A percentile compares a stretch with the other conserved stretches of the same genome.
phyloP scores from a whole-genome alignment of 2,888 invertebrate genomes.

The Eupeodes luniger region DNA sequence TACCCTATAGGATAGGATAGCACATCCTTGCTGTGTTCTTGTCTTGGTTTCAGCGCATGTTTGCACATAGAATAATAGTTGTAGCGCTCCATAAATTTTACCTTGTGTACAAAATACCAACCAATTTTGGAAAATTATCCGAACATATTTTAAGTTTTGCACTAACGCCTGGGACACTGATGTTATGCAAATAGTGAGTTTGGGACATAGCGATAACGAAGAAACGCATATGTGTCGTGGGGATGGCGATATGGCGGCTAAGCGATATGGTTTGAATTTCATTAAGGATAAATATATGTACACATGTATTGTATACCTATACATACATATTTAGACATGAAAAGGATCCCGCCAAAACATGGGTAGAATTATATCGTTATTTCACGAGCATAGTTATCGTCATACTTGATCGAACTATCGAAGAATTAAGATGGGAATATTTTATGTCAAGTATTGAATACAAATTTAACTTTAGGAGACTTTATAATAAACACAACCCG shows the following conservation, averaged over 20 bases:
- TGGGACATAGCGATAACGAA: conserved; percentile 19
- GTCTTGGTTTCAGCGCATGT: conserved; percentile 47
- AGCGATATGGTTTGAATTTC: conserved; percentile 58
- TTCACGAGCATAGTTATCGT: no score
- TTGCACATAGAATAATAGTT: conserved; percentile 33
- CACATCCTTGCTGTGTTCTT: conserved; percentile 66
- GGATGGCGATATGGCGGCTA: not conserved
- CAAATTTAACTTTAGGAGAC: no score
- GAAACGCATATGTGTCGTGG: conserved; percentile 54
- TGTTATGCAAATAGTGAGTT: conserved; percentile 72
- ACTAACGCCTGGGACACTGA: conserved; percentile 72
- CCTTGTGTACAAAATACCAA: conserved; percentile 53
- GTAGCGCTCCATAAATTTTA: conserved; percentile 70
- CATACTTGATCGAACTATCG: no score
- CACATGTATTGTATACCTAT: no score
- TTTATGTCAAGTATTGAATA: no score
- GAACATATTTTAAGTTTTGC: conserved; percentile 71
- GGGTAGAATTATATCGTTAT: no score
- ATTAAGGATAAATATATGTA: conserved; percentile 31
- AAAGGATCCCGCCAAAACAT: not conserved
- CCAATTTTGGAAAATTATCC: conserved; percentile 72
- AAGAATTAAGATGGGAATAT: no score
- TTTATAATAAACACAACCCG: no score
- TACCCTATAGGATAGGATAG: not conserved
- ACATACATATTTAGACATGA: not conserved